Conservation (phyloP, 2,888 invertebrate species). For the Gonocerus acuteangulatus region DNA sequence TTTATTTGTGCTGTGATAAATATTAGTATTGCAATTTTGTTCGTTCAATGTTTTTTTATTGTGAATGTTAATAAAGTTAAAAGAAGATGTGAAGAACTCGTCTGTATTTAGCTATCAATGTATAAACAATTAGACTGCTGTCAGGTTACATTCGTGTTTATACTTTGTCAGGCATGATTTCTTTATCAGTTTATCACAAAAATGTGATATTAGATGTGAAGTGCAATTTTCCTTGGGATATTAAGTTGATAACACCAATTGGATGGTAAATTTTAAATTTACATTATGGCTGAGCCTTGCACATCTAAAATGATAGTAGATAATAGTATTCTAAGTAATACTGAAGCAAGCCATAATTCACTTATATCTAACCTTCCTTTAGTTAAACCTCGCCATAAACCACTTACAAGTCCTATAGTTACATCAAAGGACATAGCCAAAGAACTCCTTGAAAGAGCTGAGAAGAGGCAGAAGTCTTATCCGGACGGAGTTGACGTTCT, state of each 20-base stretch:
- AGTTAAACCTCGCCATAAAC: constrained; percentile 25
- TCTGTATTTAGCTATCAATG: no score
- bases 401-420: constrained; percentile 47
- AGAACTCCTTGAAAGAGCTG: constrained; percentile 49
- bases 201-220: background rate
- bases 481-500: constrained; percentile 46
- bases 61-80: no score
- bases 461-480: constrained; percentile 45
- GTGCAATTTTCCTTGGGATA: no score
- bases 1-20: no score
- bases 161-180: background rate
- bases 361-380: background rate
- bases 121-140: background rate
- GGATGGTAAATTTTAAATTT: background rate
- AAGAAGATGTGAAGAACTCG: no score
- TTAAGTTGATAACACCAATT: no score
- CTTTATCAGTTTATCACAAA: background rate
- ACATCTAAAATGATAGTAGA: background rate
- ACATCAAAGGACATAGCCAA: constrained; percentile 51
- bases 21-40: no score
- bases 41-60: no score
- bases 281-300: background rate
- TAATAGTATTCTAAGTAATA: background rate
- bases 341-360: background rate
- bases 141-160: background rate